These are phyloP conservation scores for Gallinago paraguaiae DNA, from an alignment of 2,113 vertebrate genomes.

Conservation along the genomic window DNA sequence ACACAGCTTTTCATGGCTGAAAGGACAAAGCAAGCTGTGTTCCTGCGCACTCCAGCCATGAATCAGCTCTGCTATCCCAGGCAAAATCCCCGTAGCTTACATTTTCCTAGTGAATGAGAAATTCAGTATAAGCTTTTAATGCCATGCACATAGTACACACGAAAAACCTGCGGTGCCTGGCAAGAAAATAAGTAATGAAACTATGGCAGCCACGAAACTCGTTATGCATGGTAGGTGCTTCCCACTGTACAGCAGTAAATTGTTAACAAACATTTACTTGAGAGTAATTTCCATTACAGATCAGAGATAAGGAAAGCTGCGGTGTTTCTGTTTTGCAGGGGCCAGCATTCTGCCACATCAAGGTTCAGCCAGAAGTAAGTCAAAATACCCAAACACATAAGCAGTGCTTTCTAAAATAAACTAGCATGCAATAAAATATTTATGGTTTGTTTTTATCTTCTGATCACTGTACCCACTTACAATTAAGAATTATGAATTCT, in stretches of 20 bases:
- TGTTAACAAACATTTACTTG: constrained; percentile 18
- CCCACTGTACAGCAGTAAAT: constrained; percentile 2
- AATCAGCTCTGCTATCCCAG: constrained; percentile 31
- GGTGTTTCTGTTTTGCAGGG: background rate
- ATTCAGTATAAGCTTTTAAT: constrained; percentile 8
- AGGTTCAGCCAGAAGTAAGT: background rate
- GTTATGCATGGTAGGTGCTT: constrained; percentile 34
- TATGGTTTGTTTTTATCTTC: constrained; percentile 52
- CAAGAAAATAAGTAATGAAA: constrained; percentile 28
- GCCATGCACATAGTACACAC: background rate
- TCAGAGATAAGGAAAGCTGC: background rate
- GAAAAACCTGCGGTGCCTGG: background rate
- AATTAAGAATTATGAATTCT: constrained; percentile 49
- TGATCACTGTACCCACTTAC: constrained; percentile 54
- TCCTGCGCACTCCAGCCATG: background rate
- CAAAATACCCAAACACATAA: background rate
- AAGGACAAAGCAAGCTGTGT: constrained; percentile 37
- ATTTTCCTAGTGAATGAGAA: constrained; percentile 17
- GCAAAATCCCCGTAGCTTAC: constrained; percentile 11
- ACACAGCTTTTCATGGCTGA: constrained; percentile 49
- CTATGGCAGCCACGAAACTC: constrained; percentile 18
- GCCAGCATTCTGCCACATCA: background rate
- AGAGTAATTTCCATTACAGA: constrained; percentile 42
- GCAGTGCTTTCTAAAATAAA: background rate
- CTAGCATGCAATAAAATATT: background rate